Base-by-base conservation (phyloP, 2,113 vertebrate species). In the Motacilla tschutschensis region DNA sequence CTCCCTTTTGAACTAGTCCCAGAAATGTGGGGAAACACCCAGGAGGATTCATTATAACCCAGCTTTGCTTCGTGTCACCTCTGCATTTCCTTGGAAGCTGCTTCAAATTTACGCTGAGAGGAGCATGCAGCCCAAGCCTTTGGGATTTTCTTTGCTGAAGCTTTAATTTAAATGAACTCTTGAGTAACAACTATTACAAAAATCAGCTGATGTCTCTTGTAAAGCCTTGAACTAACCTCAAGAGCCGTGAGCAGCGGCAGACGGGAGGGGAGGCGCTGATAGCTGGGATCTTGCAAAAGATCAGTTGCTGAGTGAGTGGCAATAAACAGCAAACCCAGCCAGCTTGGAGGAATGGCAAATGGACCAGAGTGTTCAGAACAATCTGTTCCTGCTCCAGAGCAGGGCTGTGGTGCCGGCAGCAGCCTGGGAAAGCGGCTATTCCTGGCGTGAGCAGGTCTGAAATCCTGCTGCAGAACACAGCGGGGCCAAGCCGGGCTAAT, bases 321-420 rank as follows among this genome's bases (percentile, higher is more conserved):
- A 78, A 86, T 78, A 81, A 92, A 91, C 74, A 89, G 83, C 83
- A 85, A n/a, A 66, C 21, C 62, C 93, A 89, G 88, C 50, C 91
- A 94, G 93, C 93, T 73, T 4, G 9, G 10, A 24, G 80, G 58
- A 66, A 84, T 14, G 77, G 91, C 70, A 92, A 92, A 85, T 72
- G 91, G 94, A 92, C 91, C 90, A 85, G 80, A 8, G 17, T 89
- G 91, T 89, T 92, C 70, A 5, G 93, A 93, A 94, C 93, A 86
- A 78, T 60, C 90, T 92, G 94, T 95, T 92, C 93, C 85, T 81
- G 64, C 80, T 81, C 70, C 67, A 28, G 77, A 85, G 80, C 77
- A 65, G 66, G 85, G 80, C 80, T 78, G 79, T 2, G 43, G 85
- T 67, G 89, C 62, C 0, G 50, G 70, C 14, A 4, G 64, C 13